Evolutionary conservation across 2,797 vertebrate species (phyloP), one percentile per base, ranked within the genome.

Genomic region (Carapus acus): DNA sequence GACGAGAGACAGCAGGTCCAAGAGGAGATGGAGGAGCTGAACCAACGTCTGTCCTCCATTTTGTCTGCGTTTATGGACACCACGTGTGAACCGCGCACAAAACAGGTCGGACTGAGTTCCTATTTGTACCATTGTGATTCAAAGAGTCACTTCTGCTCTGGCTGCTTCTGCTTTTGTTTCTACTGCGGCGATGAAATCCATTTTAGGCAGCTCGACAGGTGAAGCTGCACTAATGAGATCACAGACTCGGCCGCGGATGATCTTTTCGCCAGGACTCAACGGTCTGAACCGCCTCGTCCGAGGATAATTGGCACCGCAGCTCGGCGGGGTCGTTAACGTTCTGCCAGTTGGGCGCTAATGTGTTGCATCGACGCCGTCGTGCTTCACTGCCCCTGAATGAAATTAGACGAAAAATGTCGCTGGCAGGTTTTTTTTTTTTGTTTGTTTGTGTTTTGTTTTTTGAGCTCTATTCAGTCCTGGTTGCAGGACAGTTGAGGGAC

Each of bases 1-100:
- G 62, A 61, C 5, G 63, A 81, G 58, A 71, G 71, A 13, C 38
- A 43, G 23, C 71, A 69, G 3, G n/a, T 73, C 20, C 74, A 73
- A 23, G 49, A 71, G 24, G 65, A 81, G 58, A 69, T 85, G 1
- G 53, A 4, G 59, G 59, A 79, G 23, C 18, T 81, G 63, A 73
- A 80, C 52, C 62, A 65, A 36, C 49, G 23, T 1, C 0, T 77
- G 40, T 20, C 20, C 0, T 22, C 34, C 2, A 31, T 75, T 58
- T 59, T n/a, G n/a, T n/a, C 62, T 18, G 6, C 46, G 2, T 11
- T 34, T 9, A 46, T 79, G 69, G 79, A 80, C 1, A 27, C 38
- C 15, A 47, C 54, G 61, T 61, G 48, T 0, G 43, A 54, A 62
- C 64, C 59, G 29, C 14, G 20, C 18, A 57, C 62, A 60, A 71